These are phyloP conservation scores for Brenthis ino DNA, from an alignment of 2,888 invertebrate species.

Conservation along the genomic window DNA sequence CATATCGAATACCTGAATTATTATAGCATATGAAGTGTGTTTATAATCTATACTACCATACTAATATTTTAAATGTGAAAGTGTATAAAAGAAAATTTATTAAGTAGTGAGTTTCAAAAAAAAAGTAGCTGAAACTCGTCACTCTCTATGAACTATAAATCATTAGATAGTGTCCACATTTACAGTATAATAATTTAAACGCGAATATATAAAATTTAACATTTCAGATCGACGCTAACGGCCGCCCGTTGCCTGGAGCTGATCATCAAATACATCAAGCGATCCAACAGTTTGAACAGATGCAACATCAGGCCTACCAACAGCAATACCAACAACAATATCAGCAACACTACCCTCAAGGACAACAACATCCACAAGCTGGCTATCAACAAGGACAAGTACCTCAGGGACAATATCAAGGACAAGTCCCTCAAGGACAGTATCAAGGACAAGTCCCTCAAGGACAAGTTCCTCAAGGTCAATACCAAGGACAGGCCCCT, in stretches of 20 bases:
- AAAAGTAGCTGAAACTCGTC: no score
- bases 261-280: conserved; percentile 70
- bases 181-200: no score
- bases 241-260: conserved; percentile 67
- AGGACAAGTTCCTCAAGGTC: conserved; percentile 32
- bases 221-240: conserved; percentile 66
- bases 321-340: conserved; percentile 47
- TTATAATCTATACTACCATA: no score
- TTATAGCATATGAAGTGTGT: no score
- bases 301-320: conserved; percentile 48
- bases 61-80: no score
- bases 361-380: conserved; percentile 16
- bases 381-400: conserved; percentile 33
- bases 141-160: no score
- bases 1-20: no score
- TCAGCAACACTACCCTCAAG: conserved; percentile 45
- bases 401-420: conserved; percentile 37
- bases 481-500: conserved; percentile 21
- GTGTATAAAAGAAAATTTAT: no score
- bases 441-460: conserved; percentile 36
- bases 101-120: no score
- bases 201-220: no score
- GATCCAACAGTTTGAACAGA: conserved; percentile 52
- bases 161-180: no score
- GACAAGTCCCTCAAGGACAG: conserved; percentile 39